Base-by-base conservation (phyloP, 1,140 invertebrate genomes). In the Trichonephila inaurata region DNA sequence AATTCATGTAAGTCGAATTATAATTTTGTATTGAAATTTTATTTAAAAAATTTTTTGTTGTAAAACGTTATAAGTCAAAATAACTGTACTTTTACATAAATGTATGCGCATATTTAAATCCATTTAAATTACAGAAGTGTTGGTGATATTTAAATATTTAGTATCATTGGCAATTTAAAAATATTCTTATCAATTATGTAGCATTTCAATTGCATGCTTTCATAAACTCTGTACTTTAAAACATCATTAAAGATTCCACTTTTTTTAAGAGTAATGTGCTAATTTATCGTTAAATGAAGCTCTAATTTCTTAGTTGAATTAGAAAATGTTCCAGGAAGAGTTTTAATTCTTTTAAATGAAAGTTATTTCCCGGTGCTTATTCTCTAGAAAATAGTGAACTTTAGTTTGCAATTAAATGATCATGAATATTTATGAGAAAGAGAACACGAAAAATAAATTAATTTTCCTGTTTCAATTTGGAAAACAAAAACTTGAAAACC, bases 381-480 rank as follows among this genome's bases (percentile, higher is more conserved):
- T 8, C 28, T 77, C 10, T 16, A 0, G 28, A 51, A 83, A 83
- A 88, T 40, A 40, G 61, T 18, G 61, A 88, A 88, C 61, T 88
- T 40, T 24, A 44, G 61, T 51, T 40, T 88, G n/a, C n/a, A 88
- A 64, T 88, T 61, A 88, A 88, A 64, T 61, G 28, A 64, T 33
- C 60, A 64, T 88, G 86, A 88, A 88, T 88, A 88, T 88, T 88
- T 88, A 88, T 64, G 86, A 88, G 86, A 33, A 19, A 7, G 24
- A 33, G 33, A 64, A 88, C 86, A 88, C 60, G 86, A 88, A 88
- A 88, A 88, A 61, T 66, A 88, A 88, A 88, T 88, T 88, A 64
- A 88, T 60, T 88, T 88, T 88, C 61, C 61, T 64, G 86, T 88
- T 88, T n/a, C 62, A 64, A 62, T 88, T 40, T n/a, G 44, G 21